phyloP scores from a whole-genome alignment of 2,888 invertebrate genomes.

The Protonemura montana region DNA sequence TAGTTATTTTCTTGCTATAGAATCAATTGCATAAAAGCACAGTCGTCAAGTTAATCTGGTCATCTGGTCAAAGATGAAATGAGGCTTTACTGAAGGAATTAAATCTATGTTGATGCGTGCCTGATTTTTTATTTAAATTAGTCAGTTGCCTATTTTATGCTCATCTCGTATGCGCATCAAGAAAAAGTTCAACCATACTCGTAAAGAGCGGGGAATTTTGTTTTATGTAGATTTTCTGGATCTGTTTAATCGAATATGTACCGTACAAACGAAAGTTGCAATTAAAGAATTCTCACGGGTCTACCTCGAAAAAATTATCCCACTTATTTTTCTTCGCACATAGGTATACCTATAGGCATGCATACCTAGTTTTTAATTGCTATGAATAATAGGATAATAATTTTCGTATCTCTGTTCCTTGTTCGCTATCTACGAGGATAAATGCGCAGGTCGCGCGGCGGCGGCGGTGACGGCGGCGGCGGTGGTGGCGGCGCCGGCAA shows the following conservation, averaged over 20 bases:
- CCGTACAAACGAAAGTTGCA: neutral
- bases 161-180: neutral
- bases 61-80: neutral
- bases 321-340: neutral
- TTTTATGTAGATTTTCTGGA: neutral
- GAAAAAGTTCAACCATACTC: neutral
- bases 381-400: slow-evolving; percentile 5
- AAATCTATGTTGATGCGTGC: neutral
- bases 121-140: neutral
- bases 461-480: neutral
- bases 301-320: neutral
- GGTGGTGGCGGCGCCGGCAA: neutral
- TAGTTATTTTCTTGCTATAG: neutral
- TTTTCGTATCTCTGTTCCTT: neutral
- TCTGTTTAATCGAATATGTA: neutral
- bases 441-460: neutral
- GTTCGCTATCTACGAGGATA: neutral
- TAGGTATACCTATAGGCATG: neutral
- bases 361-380: neutral
- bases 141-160: neutral
- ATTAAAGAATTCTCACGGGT: slow-evolving; percentile 4
- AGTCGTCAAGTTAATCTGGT: too few species aligned
- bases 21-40: too few species aligned
- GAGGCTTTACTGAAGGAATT: neutral
- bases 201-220: neutral